Conservation (phyloP, 2,888 invertebrate species). For the Cerastoderma edule region DNA sequence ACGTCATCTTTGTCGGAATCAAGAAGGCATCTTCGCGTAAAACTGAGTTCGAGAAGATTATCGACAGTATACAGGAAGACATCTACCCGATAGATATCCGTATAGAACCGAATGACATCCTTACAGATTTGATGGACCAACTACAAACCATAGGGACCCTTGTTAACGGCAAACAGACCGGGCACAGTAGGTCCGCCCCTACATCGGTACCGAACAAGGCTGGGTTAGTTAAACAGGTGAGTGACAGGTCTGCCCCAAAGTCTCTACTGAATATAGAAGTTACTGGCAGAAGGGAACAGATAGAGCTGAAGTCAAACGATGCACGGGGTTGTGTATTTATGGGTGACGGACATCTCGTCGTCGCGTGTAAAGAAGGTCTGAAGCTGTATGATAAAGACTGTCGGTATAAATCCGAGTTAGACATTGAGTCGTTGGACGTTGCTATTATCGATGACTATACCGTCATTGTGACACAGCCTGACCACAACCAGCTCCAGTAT, state of each 20-base stretch:
- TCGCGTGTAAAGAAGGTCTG: too few species aligned
- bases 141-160: not conserved
- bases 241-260: not conserved
- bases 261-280: not conserved
- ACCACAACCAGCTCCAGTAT: too few species aligned
- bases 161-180: not conserved
- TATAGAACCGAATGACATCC: not conserved
- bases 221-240: not conserved
- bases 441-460: not conserved
- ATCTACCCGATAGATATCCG: not conserved
- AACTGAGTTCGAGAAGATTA: not conserved
- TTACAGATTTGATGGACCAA: slow-evolving; percentile 1
- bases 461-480: not conserved
- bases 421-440: not conserved
- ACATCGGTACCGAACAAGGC: not conserved
- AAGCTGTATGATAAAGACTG: too few species aligned
- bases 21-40: not conserved
- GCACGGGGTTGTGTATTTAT: not conserved
- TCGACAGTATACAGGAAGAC: not conserved
- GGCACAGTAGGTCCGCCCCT: not conserved
- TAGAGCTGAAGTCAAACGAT: not conserved
- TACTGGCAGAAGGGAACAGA: not conserved
- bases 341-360: slow-evolving; percentile 1
- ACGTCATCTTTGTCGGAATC: slow-evolving; percentile 7
- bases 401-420: not conserved